These are phyloP conservation scores for Cremastobaeus sp. DNA, from an alignment of 2,888 invertebrate species.

Conservation along the genomic window DNA sequence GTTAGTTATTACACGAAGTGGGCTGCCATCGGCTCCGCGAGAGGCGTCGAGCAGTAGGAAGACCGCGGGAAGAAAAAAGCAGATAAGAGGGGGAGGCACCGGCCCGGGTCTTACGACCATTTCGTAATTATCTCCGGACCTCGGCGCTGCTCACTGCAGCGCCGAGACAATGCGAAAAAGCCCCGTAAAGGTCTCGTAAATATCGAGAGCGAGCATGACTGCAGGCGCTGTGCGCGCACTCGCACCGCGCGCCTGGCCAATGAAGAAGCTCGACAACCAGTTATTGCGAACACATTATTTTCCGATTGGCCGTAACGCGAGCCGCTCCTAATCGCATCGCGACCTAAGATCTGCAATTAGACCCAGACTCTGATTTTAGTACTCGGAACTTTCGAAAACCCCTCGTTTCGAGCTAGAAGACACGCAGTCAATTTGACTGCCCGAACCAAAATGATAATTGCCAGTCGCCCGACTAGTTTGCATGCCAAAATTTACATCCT, in stretches of 20 bases:
- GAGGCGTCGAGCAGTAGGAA: conserved; percentile 3
- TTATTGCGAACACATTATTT: conserved; percentile 48
- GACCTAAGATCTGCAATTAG: conserved; percentile 45
- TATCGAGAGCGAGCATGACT: conserved; percentile 57
- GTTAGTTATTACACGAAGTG: conserved; percentile 46
- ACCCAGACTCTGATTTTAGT: conserved; percentile 28
- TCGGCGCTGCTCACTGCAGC: conserved; percentile 36
- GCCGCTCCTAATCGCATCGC: conserved; percentile 37
- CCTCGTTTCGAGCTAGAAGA: conserved; percentile 21
- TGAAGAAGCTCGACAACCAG: conserved; percentile 49
- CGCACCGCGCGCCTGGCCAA: conserved; percentile 38
- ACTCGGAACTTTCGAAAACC: conserved; percentile 27
- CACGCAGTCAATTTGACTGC: background rate
- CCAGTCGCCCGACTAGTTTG: no score
- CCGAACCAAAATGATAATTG: background rate
- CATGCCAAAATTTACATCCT: no score
- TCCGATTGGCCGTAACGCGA: conserved; percentile 44
- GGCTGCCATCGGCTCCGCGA: conserved; percentile 22
- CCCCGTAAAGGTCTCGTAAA: conserved; percentile 49
- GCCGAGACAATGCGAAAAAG: conserved; percentile 52
- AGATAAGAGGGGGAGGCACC: conserved; percentile 11
- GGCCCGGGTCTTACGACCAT: conserved; percentile 39
- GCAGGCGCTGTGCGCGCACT: conserved; percentile 39
- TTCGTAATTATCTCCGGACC: conserved; percentile 53
- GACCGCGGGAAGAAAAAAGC: background rate